Evolutionary conservation across 1,140 invertebrate species (phyloP), one percentile per base, ranked within the genome.

Genomic region (Penaeus vannamei): DNA sequence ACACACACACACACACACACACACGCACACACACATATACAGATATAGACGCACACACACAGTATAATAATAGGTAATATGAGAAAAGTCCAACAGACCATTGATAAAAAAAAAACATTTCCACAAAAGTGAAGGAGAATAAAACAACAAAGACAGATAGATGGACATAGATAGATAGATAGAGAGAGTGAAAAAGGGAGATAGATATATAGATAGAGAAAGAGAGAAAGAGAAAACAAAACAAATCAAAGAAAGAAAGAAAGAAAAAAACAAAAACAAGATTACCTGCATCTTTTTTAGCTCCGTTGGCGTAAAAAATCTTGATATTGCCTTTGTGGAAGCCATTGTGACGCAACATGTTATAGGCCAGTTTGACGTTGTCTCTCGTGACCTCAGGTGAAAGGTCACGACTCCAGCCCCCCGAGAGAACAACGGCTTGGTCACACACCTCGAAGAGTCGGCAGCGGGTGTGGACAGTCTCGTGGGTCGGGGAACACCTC

Each of bases 241-340:
- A 0, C 3, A 53, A 10, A 53, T 7, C 10, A 53, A 53, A 5
- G 8, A 53, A 53, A 14, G 14, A 53, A 12, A 10, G 14, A 53
- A 53, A 14, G 10, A 2, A 53, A 82, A 53, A 36, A 3, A 59
- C 3, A 60, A 1, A 83, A 23, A 83, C 53, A 12, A 62, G 7
- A 20, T 72, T 80, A 69, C 87, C 83, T 32, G 82, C 79, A 46
- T 84, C 32, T 20, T 83, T 87, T 76, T 29, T 90, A 46, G 91
- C 91, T 66, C 94, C 94, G 90, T 95, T 95, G 36, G 94, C 94
- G 91, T 93, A 95, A 92, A 95, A 95, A 10, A 94, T 93, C 90
- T 94, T 94, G 62, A 95, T 94, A 88, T 94, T 94, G 26, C 93
- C 92, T 42, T 92, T 92, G 12, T 92, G 92, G 91, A 95, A 95